Evolutionary conservation across 2,797 vertebrate species (phyloP), one percentile per base, ranked within the genome.

Genomic region (Lutjanus argentimaculatus): DNA sequence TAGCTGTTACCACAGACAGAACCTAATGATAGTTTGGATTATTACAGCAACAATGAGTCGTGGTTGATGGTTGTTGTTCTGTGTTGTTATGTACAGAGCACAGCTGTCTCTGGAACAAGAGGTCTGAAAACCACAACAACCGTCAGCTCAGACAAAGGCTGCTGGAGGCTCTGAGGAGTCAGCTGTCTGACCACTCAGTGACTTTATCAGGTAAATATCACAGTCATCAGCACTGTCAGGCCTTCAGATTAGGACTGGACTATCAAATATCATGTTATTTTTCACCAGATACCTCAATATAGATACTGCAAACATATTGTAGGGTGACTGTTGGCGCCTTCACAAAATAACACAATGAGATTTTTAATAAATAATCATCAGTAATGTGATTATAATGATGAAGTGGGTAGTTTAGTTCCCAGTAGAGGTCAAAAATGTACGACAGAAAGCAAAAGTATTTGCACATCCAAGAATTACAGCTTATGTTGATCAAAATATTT

Each of bases 121-220:
- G 77, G 69, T 92, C 88, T 42, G 91, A 91, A 57, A 88, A 91
- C 83, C 90, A 91, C 89, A 92, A 91, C 72, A 93, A 93, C 85
- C 92, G 89, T 21, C 89, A 83, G 59, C 85, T 93, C 36, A 72
- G 91, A 36, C 73, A 74, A 68, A 74, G 63, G 55, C 87, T 92
- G 64, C 80, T 93, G 72, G 89, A 93, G 64, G 22, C 63, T 11
- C 85, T 93, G 74, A 88, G 87, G 57, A 73, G 7, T 11, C 84
- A 77, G 74, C 76, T 93, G 82, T 91, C 87, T 0, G 75, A 93
- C 72, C 80, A 72, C 12, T 43, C 77, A 0, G 79, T 81, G 40
- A 19, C 80, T 1, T 84, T 93, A 77, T 85, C 92, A 75, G 89
- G 92, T 93, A 72, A 79, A 42, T 3, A 7, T 53, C 17, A 62